These are phyloP conservation scores for Mamestra configurata DNA, from an alignment of 1,140 invertebrate species.

Conservation along the genomic window DNA sequence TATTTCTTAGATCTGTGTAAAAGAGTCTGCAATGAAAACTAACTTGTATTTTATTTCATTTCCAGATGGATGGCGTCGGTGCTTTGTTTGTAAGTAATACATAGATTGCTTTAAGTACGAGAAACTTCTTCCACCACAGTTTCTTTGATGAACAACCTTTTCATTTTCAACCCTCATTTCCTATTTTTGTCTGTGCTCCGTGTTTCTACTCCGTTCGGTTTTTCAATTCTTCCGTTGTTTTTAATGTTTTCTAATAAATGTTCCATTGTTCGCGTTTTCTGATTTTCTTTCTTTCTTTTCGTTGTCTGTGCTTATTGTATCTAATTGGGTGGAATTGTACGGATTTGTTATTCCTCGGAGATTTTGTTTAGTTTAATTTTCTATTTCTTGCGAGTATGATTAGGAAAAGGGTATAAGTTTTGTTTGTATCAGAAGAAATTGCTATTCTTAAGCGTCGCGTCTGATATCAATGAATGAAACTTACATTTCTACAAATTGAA, in stretches of 20 bases:
- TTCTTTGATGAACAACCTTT: constrained; percentile 22
- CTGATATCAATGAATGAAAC: neutral
- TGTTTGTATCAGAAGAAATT: neutral
- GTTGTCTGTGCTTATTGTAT: constrained; percentile 18
- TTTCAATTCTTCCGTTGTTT: constrained; percentile 29
- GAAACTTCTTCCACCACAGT: constrained; percentile 3
- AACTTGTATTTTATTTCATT: constrained; percentile 5
- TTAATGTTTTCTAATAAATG: constrained; percentile 45
- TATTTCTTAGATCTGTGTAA: neutral
- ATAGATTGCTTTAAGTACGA: constrained; percentile 20
- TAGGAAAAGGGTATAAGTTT: neutral
- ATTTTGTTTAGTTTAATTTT: constrained; percentile 17
- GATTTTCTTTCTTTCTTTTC: constrained; percentile 25
- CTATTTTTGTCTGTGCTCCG: constrained; percentile 25
- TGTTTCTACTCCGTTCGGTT: constrained; percentile 29
- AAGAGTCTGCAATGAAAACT: neutral
- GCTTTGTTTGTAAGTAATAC: constrained; percentile 40
- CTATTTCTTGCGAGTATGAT: neutral
- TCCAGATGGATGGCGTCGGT: constrained; percentile 11
- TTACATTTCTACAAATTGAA: constrained; percentile 1
- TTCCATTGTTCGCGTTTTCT: constrained; percentile 38
- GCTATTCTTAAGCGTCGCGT: neutral
- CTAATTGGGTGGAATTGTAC: constrained; percentile 17
- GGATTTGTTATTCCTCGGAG: constrained; percentile 8
- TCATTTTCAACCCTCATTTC: constrained; percentile 37